These are phyloP conservation scores for Toxotes jaculatrix DNA, from an alignment of 2,113 vertebrate genomes.

Conservation along the genomic window DNA sequence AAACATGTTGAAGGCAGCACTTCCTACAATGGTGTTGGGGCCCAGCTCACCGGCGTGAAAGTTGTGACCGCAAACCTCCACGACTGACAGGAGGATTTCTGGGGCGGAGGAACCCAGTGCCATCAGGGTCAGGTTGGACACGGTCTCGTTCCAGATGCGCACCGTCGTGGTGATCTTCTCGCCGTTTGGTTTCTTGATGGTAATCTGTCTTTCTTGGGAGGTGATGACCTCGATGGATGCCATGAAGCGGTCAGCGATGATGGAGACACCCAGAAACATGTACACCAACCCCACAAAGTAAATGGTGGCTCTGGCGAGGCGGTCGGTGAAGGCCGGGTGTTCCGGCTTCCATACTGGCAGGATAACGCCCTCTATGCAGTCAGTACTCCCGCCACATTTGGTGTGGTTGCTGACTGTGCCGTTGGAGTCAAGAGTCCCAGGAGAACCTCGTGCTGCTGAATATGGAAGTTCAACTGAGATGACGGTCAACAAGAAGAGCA, in stretches of 20 bases:
- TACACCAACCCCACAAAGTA: slow-evolving; percentile 95
- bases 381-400: slow-evolving; percentile 84
- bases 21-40: slow-evolving; percentile 98
- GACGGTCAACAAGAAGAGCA: slow-evolving; percentile 80
- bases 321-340: slow-evolving; percentile 91
- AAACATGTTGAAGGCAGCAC: slow-evolving; percentile 99
- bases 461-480: slow-evolving; percentile 74
- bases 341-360: slow-evolving; percentile 92
- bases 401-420: slow-evolving; percentile 60
- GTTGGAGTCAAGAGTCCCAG: slow-evolving; percentile 59
- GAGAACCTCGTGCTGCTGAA: slow-evolving; percentile 52
- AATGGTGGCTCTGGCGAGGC: slow-evolving; percentile 93
- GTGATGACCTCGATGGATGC: slow-evolving; percentile 99
- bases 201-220: slow-evolving; percentile 94
- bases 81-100: slow-evolving; percentile 95
- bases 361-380: slow-evolving; percentile 93
- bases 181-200: slow-evolving; percentile 93
- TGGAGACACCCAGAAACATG: slow-evolving; percentile 98
- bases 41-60: slow-evolving; percentile 93
- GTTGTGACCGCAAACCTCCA: slow-evolving; percentile 96
- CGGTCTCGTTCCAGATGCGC: slow-evolving; percentile 97
- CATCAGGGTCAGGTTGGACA: slow-evolving; percentile 98
- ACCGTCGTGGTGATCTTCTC: slow-evolving; percentile 94
- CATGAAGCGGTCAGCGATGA: slow-evolving; percentile 98
- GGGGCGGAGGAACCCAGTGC: slow-evolving; percentile 96